Evolutionary conservation across 1,140 invertebrate species (phyloP).

Genomic region (Geopemphigus sp.): DNA sequence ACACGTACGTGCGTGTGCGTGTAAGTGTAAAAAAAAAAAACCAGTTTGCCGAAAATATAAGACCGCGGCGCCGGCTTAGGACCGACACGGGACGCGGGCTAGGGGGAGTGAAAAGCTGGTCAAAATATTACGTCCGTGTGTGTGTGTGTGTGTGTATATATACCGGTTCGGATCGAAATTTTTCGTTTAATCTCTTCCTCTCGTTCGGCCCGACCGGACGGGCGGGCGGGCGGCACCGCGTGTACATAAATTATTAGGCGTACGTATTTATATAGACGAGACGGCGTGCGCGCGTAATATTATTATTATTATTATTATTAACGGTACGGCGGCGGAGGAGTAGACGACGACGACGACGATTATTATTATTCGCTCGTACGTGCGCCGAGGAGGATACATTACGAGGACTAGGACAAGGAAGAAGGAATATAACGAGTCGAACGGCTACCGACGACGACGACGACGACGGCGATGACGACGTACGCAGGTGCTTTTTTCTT

Average conservation of each 20-base stretch:
- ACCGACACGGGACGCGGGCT: neutral
- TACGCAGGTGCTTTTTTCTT: constrained; percentile 47
- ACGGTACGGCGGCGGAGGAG: constrained; percentile 5
- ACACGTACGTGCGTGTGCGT: too few relatives aligned
- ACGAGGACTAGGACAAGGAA: constrained; percentile 44
- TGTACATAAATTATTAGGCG: neutral
- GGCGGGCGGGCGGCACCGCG: too few relatives aligned
- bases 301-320: constrained; percentile 22
- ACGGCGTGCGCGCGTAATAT: neutral
- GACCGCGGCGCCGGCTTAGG: constrained; percentile 13
- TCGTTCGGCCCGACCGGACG: neutral
- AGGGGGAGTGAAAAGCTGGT: constrained; percentile 40
- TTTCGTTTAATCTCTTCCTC: constrained; percentile 29
- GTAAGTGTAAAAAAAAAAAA: constrained; percentile 22
- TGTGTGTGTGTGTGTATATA: too few relatives aligned
- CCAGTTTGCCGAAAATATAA: constrained; percentile 43
- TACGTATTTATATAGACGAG: neutral
- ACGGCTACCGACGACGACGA: constrained; percentile 33
- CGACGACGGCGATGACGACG: constrained; percentile 20
- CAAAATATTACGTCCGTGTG: constrained; percentile 45
- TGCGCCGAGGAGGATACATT: neutral
- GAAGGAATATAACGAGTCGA: constrained; percentile 24
- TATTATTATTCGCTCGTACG: neutral
- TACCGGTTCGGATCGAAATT: constrained; percentile 7
- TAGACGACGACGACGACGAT: constrained; percentile 24